Evolutionary conservation across 2,113 vertebrate genomes (phyloP), one percentile per base, ranked within the genome.

Genomic region (Xiphophorus couchianus): DNA sequence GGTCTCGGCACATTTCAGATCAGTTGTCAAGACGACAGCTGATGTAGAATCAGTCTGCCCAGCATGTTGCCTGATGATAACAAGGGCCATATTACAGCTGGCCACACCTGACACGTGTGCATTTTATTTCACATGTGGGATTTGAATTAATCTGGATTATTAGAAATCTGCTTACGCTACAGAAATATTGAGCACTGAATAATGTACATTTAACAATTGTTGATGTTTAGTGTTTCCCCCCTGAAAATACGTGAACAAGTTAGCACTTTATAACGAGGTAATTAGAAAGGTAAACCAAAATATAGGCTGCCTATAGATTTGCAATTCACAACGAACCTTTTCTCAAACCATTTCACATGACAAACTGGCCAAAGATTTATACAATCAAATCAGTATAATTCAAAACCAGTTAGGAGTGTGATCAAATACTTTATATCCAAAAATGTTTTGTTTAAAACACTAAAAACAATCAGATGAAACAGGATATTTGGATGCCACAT

Each of bases 1-100:
- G 91, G 87, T 78, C 76, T 66, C 62, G 22, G 42, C 70, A 62
- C 37, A 51, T 76, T 65, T 76, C 39, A 74, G 9, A 73, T 58
- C 66, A 62, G 28, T 44, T 65, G 9, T 30, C 62, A 30, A 68
- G 27, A 69, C 65, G 37, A 76, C 64, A 35, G 66, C 65, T 33
- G 70, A 48, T 48, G 42, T 29, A 66, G 63, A 74, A 31, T 60
- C n/a, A 73, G n/a, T 42, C 76, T 82, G 69, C 35, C 62, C 73
- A 54, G 62, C 69, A 63, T 74, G 22, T 48, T 78, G 73, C 64
- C 66, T 65, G 30, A 54, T 15, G 4, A 66, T 69, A 63, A 48
- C 60, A 58, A 73, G 62, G 82, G 78, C 84, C 68, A 48, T 62
- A 51, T 28, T 67, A 31, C 62, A 64, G 80, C 51, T 74, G 77